phyloP scores from a whole-genome alignment of 2,888 invertebrate species.

The Tetheella fluctuosa region DNA sequence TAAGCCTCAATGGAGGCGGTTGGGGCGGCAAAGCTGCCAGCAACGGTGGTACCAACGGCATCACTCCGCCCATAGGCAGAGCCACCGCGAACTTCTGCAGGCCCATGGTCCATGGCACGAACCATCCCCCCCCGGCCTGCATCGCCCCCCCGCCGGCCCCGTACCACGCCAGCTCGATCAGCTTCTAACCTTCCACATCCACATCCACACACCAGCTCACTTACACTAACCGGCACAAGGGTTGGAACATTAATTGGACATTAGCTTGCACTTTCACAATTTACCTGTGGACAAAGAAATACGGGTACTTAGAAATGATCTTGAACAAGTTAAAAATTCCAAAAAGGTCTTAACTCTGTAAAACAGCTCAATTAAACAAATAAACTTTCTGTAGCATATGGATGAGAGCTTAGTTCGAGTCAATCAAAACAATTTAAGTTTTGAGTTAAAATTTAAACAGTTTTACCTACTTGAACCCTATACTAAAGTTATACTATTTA shows the following conservation, averaged over 20 bases:
- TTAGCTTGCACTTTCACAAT: constrained; percentile 51
- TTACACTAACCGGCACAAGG: constrained; percentile 42
- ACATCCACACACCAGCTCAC: constrained; percentile 64
- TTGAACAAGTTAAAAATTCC: too few relatives aligned
- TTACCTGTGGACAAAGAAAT: constrained; percentile 68
- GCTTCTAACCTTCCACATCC: constrained; percentile 46
- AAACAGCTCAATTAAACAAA: too few relatives aligned
- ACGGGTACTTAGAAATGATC: constrained; percentile 21
- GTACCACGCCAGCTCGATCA: constrained; percentile 83
- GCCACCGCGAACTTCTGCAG: constrained; percentile 80
- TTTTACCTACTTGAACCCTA: too few relatives aligned
- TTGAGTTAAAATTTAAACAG: too few relatives aligned
- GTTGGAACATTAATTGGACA: constrained; percentile 31
- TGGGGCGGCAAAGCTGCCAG: constrained; percentile 72
- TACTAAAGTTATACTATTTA: too few relatives aligned
- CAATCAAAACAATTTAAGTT: too few relatives aligned
- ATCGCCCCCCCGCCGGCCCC: constrained; percentile 74
- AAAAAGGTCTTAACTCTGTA: too few relatives aligned
- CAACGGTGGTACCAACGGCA: constrained; percentile 74
- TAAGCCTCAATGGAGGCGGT: constrained; percentile 71
- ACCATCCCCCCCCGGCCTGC: constrained; percentile 79
- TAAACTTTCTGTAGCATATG: too few relatives aligned
- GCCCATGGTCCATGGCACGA: constrained; percentile 79
- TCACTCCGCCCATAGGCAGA: constrained; percentile 77
- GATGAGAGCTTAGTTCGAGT: too few relatives aligned